Evolutionary conservation across 2,797 vertebrate genomes (phyloP).

Genomic region (Bovichtus diacanthus): DNA sequence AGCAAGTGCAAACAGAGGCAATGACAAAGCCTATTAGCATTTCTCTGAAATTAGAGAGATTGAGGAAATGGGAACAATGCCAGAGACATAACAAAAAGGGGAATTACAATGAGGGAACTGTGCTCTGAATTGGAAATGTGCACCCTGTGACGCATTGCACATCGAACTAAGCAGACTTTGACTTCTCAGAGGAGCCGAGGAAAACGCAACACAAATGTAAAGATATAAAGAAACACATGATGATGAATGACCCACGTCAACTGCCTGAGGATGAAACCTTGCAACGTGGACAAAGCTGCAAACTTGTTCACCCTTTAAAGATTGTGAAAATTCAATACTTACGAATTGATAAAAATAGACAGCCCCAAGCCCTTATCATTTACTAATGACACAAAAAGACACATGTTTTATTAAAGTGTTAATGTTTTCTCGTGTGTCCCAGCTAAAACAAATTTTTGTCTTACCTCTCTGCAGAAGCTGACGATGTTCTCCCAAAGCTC

Average conservation of each 20-base stretch:
- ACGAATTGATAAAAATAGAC: neutral
- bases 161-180: slow-evolving; percentile 13
- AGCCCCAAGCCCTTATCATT: neutral
- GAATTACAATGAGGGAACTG: slow-evolving; percentile 43
- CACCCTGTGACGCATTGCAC: slow-evolving; percentile 28
- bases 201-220: slow-evolving; percentile 5
- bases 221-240: neutral
- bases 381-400: neutral
- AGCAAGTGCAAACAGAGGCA: slow-evolving; percentile 50
- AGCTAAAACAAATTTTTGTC: slow-evolving; percentile 42
- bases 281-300: neutral
- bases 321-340: neutral
- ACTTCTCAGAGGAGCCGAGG: neutral
- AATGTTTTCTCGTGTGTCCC: neutral
- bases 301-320: neutral
- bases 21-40: slow-evolving; percentile 67
- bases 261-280: too few species aligned
- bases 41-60: slow-evolving; percentile 62
- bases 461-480: slow-evolving; percentile 96
- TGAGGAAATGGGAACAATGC: slow-evolving; percentile 45
- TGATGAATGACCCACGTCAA: neutral
- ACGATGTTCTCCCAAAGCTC: slow-evolving; percentile 98
- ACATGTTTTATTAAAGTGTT: neutral
- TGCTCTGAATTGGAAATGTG: slow-evolving; percentile 34
- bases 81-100: slow-evolving; percentile 43